Evolutionary conservation across 2,888 invertebrate species (phyloP), one percentile per base, ranked within the genome.

Genomic region (Crematogaster levior): DNA sequence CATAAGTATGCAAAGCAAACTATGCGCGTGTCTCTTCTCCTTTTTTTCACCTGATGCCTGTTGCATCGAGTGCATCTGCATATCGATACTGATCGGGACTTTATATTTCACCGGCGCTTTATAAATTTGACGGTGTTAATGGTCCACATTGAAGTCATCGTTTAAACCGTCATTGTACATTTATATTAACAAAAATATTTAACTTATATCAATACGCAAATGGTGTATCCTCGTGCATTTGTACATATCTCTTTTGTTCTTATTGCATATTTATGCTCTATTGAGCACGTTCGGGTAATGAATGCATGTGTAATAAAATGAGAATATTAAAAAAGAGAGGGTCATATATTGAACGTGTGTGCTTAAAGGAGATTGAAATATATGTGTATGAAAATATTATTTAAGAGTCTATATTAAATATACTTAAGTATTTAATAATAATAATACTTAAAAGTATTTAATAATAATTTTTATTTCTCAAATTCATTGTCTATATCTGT

Each of bases 1-100:
- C 84, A 84, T 80, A 83, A 83, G 83, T 81, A 37, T 37, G 81
- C 73, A 80, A 63, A 60, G 79, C 73, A 80, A 63, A 56, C 88
- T 68, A 83, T 40, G 65, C 70, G 30, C 66, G 37, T 24, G 34
- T 24, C 61, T 56, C 48, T 75, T 37, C 46, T 60, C 24, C 27
- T 79, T 73, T 74, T n/a, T 73, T 61, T 46, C 18, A 24, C 46
- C 51, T 74, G 21, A 24, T 40, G 74, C 75, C 75, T 75, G 75
- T 75, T 66, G 75, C 75, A 66, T 51, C 75, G 68, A 12, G 9
- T 30, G 27, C 51, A 75, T 75, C 51, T 75, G 75, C 75, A 75
- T 75, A 75, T 75, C 70, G 75, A 68, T 66, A 75, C 7, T n/a
- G 68, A 75, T 75, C 27, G 75, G n/a, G 51, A 75, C 37, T 75